These are phyloP conservation scores for Antheraea yamamai DNA, from an alignment of 2,888 invertebrate species.

Conservation along the genomic window DNA sequence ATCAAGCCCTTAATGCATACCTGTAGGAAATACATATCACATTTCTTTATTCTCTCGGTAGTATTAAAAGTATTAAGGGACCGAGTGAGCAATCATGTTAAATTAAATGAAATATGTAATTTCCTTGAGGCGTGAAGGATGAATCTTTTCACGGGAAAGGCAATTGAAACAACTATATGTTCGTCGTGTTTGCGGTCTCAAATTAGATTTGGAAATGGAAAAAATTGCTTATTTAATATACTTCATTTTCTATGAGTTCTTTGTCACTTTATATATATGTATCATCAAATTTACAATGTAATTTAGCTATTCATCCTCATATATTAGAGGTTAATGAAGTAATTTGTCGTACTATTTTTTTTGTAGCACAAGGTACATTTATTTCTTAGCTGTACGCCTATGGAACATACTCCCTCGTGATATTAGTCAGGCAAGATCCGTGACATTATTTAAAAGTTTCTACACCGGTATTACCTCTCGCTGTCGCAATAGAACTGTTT, in stretches of 20 bases:
- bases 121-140: constrained; percentile 17
- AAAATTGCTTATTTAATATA: neutral
- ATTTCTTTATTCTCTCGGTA: constrained; percentile 1
- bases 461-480: no score
- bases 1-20: neutral
- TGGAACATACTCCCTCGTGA: no score
- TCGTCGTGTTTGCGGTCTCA: neutral
- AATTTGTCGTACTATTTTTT: no score
- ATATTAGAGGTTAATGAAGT: no score
- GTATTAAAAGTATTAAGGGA: constrained; percentile 9
- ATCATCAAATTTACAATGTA: no score
- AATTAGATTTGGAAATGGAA: neutral
- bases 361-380: no score
- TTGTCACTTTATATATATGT: neutral
- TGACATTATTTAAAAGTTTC: no score
- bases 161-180: neutral
- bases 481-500: no score
- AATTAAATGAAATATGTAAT: constrained; percentile 18
- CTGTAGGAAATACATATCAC: constrained; percentile 8
- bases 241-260: neutral
- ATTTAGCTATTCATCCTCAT: no score
- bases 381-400: no score
- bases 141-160: constrained; percentile 11
- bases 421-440: no score
- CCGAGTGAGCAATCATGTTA: constrained; percentile 14